Evolutionary conservation across 2,113 vertebrate species (phyloP).

Genomic region (Rostratula benghalensis): DNA sequence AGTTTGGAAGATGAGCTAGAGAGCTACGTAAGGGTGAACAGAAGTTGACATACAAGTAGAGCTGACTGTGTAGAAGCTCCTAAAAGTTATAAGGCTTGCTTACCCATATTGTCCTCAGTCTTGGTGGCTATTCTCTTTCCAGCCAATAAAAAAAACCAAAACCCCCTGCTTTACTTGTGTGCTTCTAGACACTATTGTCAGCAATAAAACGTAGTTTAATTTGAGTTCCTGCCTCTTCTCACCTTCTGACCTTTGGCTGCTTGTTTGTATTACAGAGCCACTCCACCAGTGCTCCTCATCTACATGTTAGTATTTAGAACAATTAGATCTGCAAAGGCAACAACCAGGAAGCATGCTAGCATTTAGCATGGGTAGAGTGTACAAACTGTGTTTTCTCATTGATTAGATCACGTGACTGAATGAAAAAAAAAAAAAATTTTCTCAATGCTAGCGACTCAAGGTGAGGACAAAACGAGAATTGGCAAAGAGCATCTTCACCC

Average conservation of each 20-base stretch:
- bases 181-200: background rate
- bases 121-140: background rate
- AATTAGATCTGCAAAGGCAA: background rate
- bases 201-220: background rate
- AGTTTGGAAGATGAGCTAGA: background rate
- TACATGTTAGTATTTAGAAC: background rate
- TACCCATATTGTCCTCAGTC: background rate
- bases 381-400: background rate
- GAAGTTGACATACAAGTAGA: background rate
- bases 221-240: background rate
- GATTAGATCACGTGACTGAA: background rate
- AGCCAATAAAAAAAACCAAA: background rate
- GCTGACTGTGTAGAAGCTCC: background rate
- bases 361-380: background rate
- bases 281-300: background rate
- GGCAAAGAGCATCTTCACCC: background rate
- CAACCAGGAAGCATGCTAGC: background rate
- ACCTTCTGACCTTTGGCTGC: background rate
- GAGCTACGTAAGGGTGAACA: background rate
- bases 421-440: background rate
- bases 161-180: background rate
- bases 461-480: background rate
- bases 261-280: background rate
- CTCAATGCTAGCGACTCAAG: background rate
- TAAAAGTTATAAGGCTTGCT: background rate